These are phyloP conservation scores for Drosophila niveifrons DNA, from an alignment of 2,888 invertebrate species.

Conservation along the genomic window DNA sequence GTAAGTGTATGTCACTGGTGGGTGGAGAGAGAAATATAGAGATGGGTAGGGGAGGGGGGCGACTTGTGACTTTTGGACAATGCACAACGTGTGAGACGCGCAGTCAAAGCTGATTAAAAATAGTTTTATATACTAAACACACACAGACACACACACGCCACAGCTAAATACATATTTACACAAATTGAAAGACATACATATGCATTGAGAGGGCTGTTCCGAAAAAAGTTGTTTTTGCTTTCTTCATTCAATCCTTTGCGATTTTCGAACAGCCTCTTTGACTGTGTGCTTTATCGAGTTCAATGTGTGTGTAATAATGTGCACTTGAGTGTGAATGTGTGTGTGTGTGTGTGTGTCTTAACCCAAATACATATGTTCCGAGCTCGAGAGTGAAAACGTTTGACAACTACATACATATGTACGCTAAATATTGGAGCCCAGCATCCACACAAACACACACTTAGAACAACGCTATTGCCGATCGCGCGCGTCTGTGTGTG, in stretches of 20 bases:
- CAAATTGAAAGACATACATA: conserved; percentile 8
- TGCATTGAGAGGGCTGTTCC: conserved; percentile 17
- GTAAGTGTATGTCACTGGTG: conserved; percentile 35
- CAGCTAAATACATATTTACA: conserved; percentile 17
- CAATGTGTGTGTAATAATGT: conserved; percentile 14
- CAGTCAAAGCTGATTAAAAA: conserved; percentile 57
- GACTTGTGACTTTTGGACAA: conserved; percentile 57
- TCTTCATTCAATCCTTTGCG: neutral
- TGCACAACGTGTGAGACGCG: conserved; percentile 52
- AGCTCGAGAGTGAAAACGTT: conserved; percentile 28
- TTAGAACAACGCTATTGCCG: conserved; percentile 5
- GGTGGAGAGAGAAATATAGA: neutral
- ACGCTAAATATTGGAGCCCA: neutral
- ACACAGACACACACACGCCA: conserved; percentile 16
- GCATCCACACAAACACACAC: conserved; percentile 5
- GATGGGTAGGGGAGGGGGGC: conserved; percentile 10
- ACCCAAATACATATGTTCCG: conserved; percentile 27
- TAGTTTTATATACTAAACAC: conserved; percentile 36
- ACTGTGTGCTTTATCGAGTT: conserved; percentile 3
- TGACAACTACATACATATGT: conserved; percentile 12
- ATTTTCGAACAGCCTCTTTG: conserved; percentile 15
- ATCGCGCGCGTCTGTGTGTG: conserved; percentile 18
- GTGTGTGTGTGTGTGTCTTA: conserved; percentile 11
- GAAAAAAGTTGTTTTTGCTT: conserved; percentile 4
- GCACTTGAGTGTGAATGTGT: conserved; percentile 1